Evolutionary conservation across 2,888 invertebrate genomes (phyloP).

Genomic region (Aspidiotus rigidus): DNA sequence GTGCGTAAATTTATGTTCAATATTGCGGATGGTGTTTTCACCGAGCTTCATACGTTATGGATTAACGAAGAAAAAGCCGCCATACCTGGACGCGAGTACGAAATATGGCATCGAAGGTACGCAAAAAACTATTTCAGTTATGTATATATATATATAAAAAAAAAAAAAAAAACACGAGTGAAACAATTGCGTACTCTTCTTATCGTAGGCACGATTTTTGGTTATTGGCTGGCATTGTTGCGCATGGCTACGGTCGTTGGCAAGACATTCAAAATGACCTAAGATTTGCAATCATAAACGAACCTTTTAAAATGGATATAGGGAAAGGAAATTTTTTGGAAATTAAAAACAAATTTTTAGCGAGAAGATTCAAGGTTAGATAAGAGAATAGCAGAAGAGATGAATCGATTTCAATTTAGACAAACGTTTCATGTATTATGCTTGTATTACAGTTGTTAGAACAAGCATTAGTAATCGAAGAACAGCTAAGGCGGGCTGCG

Average conservation of each 20-base stretch:
- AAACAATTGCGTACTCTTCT: background rate
- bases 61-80: slow-evolving; percentile 95
- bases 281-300: slow-evolving; percentile 95
- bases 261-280: slow-evolving; percentile 98
- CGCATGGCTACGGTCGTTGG: slow-evolving; percentile 98
- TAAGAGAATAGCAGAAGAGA: too few relatives aligned
- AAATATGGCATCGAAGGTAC: slow-evolving; percentile 93
- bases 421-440: too few relatives aligned
- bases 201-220: slow-evolving; percentile 81
- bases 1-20: slow-evolving; percentile 96
- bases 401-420: too few relatives aligned
- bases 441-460: slow-evolving; percentile 57
- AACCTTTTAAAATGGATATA: slow-evolving; percentile 98
- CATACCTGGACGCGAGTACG: slow-evolving; percentile 88
- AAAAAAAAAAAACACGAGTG: too few relatives aligned
- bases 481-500: slow-evolving; percentile 92
- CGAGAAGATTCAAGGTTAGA: slow-evolving; percentile 77
- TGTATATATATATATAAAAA: too few relatives aligned
- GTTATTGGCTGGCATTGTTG: slow-evolving; percentile 96
- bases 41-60: slow-evolving; percentile 97
- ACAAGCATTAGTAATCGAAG: slow-evolving; percentile 97
- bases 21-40: slow-evolving; percentile 98
- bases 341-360: slow-evolving; percentile 98
- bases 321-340: slow-evolving; percentile 98
- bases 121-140: background rate